These are phyloP conservation scores for Entomyzon cyanotis DNA, from an alignment of 2,113 vertebrate species.

Conservation along the genomic window DNA sequence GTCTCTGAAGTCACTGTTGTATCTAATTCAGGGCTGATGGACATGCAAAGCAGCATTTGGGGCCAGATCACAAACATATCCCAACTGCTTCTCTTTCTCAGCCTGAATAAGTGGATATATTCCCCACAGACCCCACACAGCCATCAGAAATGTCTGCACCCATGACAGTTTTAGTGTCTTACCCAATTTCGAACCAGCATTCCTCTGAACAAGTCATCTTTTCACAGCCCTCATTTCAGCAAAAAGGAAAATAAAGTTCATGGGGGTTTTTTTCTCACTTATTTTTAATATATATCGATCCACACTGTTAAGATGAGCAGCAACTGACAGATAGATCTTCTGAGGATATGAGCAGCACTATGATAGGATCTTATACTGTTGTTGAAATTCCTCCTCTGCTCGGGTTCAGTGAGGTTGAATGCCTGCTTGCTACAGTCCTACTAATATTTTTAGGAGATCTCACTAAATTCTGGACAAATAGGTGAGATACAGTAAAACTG, in stretches of 20 bases:
- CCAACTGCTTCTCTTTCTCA: rapidly evolving
- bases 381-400: neutral
- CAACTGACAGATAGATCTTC: neutral
- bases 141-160: neutral
- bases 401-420: neutral
- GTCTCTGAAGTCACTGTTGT: neutral
- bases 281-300: constrained; percentile 36
- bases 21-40: neutral
- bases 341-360: neutral
- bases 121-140: rapidly evolving
- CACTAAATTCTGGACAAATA: constrained; percentile 49
- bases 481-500: constrained; percentile 41
- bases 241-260: constrained; percentile 2
- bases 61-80: neutral
- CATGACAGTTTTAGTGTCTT: neutral
- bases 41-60: neutral
- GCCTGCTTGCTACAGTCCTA: neutral
- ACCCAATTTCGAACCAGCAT: neutral
- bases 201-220: neutral
- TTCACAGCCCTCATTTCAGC: neutral
- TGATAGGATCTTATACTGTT: neutral
- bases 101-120: neutral
- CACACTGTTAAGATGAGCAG: neutral
- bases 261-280: neutral
- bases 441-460: constrained; percentile 26